phyloP scores from a whole-genome alignment of 2,888 invertebrate genomes.

The Oithona nana region DNA sequence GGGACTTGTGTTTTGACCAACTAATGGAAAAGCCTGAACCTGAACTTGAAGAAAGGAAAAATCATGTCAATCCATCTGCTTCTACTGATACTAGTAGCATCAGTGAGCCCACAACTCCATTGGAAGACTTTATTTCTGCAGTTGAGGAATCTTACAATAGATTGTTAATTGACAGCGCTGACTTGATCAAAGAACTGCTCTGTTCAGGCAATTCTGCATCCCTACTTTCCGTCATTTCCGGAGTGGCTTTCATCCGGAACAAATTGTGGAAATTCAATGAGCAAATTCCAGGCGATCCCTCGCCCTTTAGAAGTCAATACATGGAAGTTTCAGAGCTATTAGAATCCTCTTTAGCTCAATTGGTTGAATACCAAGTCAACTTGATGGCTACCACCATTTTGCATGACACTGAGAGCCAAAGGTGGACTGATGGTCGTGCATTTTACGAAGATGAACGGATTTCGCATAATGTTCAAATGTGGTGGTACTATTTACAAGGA shows the following conservation, averaged over 20 bases:
- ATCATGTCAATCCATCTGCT: no score
- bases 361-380: neutral
- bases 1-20: conserved; percentile 8
- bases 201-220: neutral
- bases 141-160: conserved; percentile 1
- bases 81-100: neutral
- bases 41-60: neutral
- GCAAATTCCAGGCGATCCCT: neutral
- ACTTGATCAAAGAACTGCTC: neutral
- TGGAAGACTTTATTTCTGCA: neutral
- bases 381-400: conserved; percentile 8
- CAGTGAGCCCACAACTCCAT: neutral
- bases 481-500: conserved; percentile 8
- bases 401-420: conserved; percentile 9
- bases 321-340: neutral
- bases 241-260: conserved; percentile 1
- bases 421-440: neutral
- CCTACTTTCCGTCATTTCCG: neutral
- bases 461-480: conserved; percentile 13
- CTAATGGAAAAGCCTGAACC: neutral
- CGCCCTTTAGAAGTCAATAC: neutral
- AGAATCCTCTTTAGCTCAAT: conserved; percentile 4
- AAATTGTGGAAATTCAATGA: conserved; percentile 3
- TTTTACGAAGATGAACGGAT: conserved; percentile 14
- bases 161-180: neutral